These are phyloP conservation scores for Diorhabda sublineata DNA, from an alignment of 1,140 invertebrate genomes.

Conservation along the genomic window DNA sequence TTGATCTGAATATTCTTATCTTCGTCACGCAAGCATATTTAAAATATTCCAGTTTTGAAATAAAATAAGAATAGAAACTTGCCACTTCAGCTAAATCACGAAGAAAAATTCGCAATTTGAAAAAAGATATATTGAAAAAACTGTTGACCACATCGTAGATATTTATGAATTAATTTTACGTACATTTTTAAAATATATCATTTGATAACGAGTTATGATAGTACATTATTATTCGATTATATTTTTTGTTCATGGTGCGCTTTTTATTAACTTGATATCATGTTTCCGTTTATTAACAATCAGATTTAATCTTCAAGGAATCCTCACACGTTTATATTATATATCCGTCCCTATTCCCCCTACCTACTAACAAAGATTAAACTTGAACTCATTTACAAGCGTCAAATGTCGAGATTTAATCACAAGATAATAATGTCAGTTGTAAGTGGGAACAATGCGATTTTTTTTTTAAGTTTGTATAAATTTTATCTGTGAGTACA, in stretches of 20 bases:
- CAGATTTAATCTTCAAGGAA: neutral
- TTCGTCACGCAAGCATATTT: too few relatives aligned
- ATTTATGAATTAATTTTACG: too few relatives aligned
- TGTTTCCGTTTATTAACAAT: neutral
- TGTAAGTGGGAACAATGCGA: constrained; percentile 1
- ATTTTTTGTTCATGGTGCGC: neutral
- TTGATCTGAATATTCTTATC: too few relatives aligned
- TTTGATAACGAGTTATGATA: neutral
- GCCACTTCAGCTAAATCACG: too few relatives aligned
- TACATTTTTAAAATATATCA: too few relatives aligned
- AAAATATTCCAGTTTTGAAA: too few relatives aligned
- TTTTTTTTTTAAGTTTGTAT: neutral
- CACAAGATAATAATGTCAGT: constrained; percentile 2
- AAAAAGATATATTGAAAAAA: too few relatives aligned
- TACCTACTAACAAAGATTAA: neutral
- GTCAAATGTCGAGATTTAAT: neutral
- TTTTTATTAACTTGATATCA: neutral
- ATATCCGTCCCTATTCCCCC: neutral
- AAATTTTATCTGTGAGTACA: neutral
- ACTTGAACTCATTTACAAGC: constrained; percentile 2
- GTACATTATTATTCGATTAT: neutral
- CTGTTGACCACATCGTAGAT: too few relatives aligned
- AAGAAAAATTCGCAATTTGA: too few relatives aligned
- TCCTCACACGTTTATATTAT: neutral
- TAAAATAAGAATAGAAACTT: too few relatives aligned